phyloP scores from a whole-genome alignment of 2,113 vertebrate species.

The Mobula hypostoma region DNA sequence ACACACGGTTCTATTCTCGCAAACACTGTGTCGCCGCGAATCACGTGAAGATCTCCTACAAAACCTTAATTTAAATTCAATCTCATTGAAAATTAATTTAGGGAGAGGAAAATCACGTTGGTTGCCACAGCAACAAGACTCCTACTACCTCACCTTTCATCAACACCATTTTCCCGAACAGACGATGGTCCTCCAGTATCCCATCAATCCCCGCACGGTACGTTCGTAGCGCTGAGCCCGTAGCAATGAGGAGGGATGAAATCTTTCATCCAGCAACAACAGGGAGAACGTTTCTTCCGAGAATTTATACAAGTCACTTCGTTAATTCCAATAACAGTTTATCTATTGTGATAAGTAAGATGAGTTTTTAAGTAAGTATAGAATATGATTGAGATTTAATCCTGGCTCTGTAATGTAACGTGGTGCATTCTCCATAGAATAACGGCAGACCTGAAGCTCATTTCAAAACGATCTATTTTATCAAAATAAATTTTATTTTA shows the following conservation, averaged over 20 bases:
- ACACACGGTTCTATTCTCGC: neutral
- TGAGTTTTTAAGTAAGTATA: too few species aligned
- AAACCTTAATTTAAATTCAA: neutral
- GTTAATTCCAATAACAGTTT: neutral
- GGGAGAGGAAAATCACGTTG: neutral
- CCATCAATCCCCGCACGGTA: neutral
- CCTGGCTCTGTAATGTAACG: too few species aligned
- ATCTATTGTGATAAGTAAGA: neutral
- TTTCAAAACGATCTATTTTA: neutral
- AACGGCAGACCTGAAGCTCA: neutral
- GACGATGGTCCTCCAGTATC: neutral
- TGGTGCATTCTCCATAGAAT: neutral
- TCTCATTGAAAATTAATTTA: neutral
- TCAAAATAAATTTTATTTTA: neutral
- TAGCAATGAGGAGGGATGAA: too few species aligned
- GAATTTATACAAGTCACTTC: neutral
- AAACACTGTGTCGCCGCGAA: neutral
- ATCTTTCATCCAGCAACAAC: too few species aligned
- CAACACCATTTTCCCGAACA: neutral
- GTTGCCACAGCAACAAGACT: slow-evolving; percentile 17
- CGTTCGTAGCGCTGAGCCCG: too few species aligned
- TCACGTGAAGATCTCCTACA: neutral
- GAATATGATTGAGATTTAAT: neutral
- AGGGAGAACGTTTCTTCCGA: too few species aligned
- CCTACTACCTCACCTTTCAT: neutral